Evolutionary conservation across 2,797 vertebrate species (phyloP), one percentile per base, ranked within the genome.

Genomic region (Silurus aristotelis): DNA sequence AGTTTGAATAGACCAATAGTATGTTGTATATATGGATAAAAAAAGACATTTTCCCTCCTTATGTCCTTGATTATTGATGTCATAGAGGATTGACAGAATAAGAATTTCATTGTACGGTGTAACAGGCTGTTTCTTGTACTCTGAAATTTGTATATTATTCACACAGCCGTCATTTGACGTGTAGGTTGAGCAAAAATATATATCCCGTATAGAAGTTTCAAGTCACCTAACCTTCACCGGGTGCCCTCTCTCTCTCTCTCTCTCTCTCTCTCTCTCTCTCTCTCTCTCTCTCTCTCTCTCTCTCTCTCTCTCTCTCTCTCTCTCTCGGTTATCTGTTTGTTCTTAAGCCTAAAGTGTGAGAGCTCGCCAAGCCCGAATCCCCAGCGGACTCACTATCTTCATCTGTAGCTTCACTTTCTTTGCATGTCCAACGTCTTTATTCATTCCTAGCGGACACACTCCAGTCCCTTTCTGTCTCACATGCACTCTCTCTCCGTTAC

Each of bases 261-360:
- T 52, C 48, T 6, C 48, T 52, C 48, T 52, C 48, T 52, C 48
- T 52, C 48, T 52, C 48, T 52, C 7, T 52, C 48, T 52, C 61
- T 82, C 83, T 87, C 85, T 61, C 61, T 6, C 48, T 52, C 8
- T 52, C 73, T 85, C 56, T 89, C 60, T 72, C 82, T 86, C 48
- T 52, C 48, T 7, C 48, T 52, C 48, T 52, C 48, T 52, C 48
- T 52, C 48, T 52, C 48, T 52, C 48, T 52, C 48, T 52, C 61
- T 82, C 83, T 87, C 85, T 61, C 61, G 31, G 90, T 79, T 91
- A 89, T 88, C 82, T 70, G 76, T 92, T 91, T 90, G 89, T 87
- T 90, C 87, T 88, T 83, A 83, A 83, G 76, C 73, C 82, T 68
- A 2, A 83, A 83, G 84, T 78, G 38, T 81, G 75, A 84, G 75